These are phyloP conservation scores for Neoseiulus cucumeris DNA, from an alignment of 1,140 invertebrate species.

Conservation along the genomic window DNA sequence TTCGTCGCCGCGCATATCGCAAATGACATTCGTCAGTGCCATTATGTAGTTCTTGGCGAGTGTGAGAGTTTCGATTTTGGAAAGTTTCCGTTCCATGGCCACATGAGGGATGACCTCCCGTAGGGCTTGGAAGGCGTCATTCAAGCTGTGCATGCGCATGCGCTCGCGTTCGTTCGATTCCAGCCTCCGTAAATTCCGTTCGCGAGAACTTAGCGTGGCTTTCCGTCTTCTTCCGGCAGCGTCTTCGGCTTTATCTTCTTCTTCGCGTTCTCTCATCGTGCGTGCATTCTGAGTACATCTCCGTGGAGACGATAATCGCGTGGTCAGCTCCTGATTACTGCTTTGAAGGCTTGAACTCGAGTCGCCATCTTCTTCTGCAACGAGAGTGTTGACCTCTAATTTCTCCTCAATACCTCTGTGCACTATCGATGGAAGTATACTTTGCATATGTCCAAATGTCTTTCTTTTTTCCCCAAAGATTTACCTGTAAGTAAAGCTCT, in stretches of 20 bases:
- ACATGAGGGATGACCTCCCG: constrained; percentile 69
- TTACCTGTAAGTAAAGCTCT: constrained; percentile 6
- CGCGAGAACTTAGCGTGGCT: constrained; percentile 47
- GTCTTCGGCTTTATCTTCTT: constrained; percentile 1
- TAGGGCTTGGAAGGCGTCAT: constrained; percentile 67
- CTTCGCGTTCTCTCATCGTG: neutral
- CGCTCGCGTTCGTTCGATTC: constrained; percentile 69
- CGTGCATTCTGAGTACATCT: neutral
- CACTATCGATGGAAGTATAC: too few relatives aligned
- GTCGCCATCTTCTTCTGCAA: constrained; percentile 10
- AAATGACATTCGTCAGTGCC: constrained; percentile 66
- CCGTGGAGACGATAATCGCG: neutral
- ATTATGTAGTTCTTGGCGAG: constrained; percentile 75
- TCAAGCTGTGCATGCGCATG: constrained; percentile 68
- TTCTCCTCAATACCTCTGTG: too few relatives aligned
- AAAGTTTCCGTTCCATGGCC: constrained; percentile 53
- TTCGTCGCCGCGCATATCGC: constrained; percentile 48
- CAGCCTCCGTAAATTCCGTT: constrained; percentile 53
- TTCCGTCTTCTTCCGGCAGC: constrained; percentile 35
- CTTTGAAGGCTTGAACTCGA: neutral
- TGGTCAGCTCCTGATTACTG: neutral
- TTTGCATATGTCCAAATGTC: too few relatives aligned
- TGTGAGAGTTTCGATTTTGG: constrained; percentile 68
- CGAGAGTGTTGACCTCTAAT: neutral
- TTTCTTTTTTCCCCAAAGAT: too few relatives aligned